phyloP scores from a whole-genome alignment of 2,113 vertebrate genomes.

The Antechinus stuartii region DNA sequence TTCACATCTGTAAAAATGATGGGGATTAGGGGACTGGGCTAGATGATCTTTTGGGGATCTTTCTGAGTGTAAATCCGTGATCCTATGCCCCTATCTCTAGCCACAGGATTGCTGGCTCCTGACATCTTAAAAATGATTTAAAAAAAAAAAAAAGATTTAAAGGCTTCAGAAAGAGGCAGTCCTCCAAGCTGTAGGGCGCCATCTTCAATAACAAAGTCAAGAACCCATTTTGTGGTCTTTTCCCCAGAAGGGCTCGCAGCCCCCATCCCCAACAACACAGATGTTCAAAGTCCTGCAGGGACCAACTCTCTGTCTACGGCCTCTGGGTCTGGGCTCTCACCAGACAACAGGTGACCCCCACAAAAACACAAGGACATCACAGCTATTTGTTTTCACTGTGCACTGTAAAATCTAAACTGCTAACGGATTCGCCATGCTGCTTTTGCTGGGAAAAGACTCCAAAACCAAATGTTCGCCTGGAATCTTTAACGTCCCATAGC shows the following conservation, averaged over 20 bases:
- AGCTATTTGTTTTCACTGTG: constrained; percentile 53
- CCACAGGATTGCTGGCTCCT: background rate
- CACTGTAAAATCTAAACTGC: constrained; percentile 68
- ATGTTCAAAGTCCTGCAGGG: background rate
- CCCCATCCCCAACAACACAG: background rate
- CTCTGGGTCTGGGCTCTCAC: background rate
- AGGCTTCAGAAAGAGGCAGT: background rate
- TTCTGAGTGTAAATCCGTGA: background rate
- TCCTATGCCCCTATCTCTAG: background rate
- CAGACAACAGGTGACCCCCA: constrained; percentile 18
- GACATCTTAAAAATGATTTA: background rate
- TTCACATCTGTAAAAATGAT: background rate
- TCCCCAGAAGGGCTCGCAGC: background rate
- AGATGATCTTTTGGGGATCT: background rate
- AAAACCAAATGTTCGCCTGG: constrained; percentile 66
- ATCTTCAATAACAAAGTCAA: background rate
- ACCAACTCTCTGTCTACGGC: background rate
- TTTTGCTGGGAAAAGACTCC: constrained; percentile 61
- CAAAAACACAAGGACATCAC: constrained; percentile 48
- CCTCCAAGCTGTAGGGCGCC: background rate
- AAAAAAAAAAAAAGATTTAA: background rate
- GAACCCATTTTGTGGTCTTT: background rate
- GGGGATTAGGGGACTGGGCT: too few relatives aligned
- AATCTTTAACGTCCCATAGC: constrained; percentile 70
- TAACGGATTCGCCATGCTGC: constrained; percentile 77